phyloP scores from a whole-genome alignment of 2,797 vertebrate species.

The Cynopterus sphinx region DNA sequence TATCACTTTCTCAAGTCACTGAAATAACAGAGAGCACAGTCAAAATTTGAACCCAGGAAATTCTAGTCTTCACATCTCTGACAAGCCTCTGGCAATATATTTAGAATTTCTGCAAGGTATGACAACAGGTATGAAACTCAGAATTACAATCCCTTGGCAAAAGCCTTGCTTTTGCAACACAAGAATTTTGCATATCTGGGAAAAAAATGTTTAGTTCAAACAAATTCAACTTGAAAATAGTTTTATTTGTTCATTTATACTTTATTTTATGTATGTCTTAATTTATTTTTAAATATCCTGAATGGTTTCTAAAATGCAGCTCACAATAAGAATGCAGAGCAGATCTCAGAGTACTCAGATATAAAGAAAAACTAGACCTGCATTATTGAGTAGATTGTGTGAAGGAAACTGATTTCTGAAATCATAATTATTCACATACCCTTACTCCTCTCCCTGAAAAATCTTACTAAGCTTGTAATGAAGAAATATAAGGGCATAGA shows the following conservation, averaged over 20 bases:
- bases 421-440: neutral
- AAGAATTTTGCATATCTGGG: neutral
- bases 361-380: neutral
- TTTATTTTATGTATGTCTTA: neutral
- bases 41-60: neutral
- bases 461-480: neutral
- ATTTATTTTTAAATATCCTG: neutral
- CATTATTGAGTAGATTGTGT: neutral
- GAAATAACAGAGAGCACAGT: neutral
- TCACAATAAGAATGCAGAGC: neutral
- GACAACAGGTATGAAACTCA: neutral
- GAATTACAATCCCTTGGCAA: neutral
- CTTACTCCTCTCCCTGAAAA: neutral
- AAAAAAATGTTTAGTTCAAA: neutral
- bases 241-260: neutral
- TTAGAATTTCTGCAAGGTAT: neutral
- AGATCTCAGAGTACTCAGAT: neutral
- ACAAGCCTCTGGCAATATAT: neutral
- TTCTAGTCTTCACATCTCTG: neutral
- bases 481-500: neutral
- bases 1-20: neutral
- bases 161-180: fast-evolving
- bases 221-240: neutral
- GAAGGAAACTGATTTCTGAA: neutral
- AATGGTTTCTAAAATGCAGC: neutral